A percentile compares a stretch with the other conserved stretches of the same genome.
Conservation (phyloP, 2,888 invertebrate genomes). For the Ligdia adustata region DNA sequence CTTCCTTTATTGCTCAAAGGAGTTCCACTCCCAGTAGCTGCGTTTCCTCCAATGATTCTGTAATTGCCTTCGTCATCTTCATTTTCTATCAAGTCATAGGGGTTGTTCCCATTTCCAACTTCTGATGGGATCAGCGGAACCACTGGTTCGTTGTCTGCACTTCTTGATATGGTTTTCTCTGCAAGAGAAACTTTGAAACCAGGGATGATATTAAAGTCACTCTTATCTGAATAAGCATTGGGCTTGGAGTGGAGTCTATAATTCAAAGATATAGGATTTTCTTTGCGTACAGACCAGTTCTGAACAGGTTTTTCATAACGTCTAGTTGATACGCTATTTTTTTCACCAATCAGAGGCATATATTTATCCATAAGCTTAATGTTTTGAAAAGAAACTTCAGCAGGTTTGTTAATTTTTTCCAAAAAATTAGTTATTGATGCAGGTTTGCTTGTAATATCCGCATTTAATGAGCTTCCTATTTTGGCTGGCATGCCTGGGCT, state of each 20-base stretch:
- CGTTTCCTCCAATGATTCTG: slow-evolving; percentile 63
- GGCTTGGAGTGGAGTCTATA: neutral
- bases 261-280: no score
- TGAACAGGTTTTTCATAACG: no score
- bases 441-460: neutral
- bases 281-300: no score
- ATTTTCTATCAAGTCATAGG: neutral
- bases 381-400: neutral
- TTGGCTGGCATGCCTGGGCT: neutral
- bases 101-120: neutral
- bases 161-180: slow-evolving; percentile 5
- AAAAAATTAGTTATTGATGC: neutral
- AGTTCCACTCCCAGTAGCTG: slow-evolving; percentile 66
- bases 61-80: slow-evolving; percentile 26
- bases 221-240: neutral
- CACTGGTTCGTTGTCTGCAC: neutral
- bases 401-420: neutral
- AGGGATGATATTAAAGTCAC: neutral
- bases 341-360: neutral
- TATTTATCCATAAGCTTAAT: neutral
- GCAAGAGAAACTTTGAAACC: neutral
- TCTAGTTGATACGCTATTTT: neutral
- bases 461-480: neutral
- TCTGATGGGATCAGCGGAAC: neutral
- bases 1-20: slow-evolving; percentile 63